Evolutionary conservation across 2,888 invertebrate species (phyloP), one percentile per base, ranked within the genome.

Genomic region (Acrocyrtus sp.): DNA sequence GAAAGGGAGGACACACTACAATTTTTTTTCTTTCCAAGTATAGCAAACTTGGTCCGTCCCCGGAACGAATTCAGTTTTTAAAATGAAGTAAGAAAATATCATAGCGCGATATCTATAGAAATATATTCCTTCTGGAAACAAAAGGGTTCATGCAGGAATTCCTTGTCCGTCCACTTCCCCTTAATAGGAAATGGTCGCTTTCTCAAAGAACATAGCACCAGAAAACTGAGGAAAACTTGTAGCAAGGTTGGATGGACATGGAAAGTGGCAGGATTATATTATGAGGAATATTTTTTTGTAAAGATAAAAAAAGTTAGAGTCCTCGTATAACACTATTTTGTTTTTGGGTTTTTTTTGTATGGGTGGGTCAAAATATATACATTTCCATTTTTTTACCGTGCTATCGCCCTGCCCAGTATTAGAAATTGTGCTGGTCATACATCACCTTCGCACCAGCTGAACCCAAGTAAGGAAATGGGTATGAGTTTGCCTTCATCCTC

Each of bases 381-480:
- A 26, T 57, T 67, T 67, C 43, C 26, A 26, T n/a, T n/a, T n/a
- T n/a, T n/a, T n/a, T n/a, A n/a, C n/a, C n/a, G n/a, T n/a, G n/a
- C n/a, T n/a, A n/a, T n/a, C n/a, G n/a, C 15, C 27, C 43, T 34
- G 1, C 45, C 29, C 24, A 56, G 34, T 45, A 58, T 39, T 41
- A 45, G 58, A 29, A 43, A 12, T 26, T n/a, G 29, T 19, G 48
- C n/a, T 29, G 53, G 45, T 53, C 68, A 68, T 68, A 45, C 60
- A 68, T 60, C 60, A 68, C 68, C 47, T 53, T 68, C 50, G 29
- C 68, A 56, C 68, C 68, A 68, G 53, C 58, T 58, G 48, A 51
- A 53, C 60, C 58, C 68, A 57, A 43, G 50, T 39, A 60, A 68
- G 68, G 68, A 68, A 60, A 68, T 68, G 60, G 60, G 60, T 43